Evolutionary conservation across 2,888 invertebrate genomes (phyloP).

Genomic region (Chirona hameri): DNA sequence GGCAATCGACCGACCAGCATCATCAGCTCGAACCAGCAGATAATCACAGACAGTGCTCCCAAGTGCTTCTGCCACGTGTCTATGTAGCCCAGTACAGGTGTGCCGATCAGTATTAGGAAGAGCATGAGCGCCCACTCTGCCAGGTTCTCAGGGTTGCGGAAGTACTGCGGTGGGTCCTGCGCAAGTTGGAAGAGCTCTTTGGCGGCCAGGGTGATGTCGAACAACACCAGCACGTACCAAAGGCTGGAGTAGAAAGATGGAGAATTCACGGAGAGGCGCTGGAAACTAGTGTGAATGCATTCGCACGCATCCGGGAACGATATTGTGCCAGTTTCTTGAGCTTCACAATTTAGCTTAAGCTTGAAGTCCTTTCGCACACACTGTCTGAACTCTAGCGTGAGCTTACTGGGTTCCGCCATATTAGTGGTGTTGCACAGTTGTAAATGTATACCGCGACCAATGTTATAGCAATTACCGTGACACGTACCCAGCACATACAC

Average conservation of each 20-base stretch:
- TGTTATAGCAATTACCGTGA: neutral
- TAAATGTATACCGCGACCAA: neutral
- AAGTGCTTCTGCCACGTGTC: constrained; percentile 77
- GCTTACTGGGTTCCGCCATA: neutral
- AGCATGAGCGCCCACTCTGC: constrained; percentile 73
- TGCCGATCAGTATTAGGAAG: constrained; percentile 59
- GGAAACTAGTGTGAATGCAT: neutral
- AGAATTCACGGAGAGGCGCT: neutral
- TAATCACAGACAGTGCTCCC: constrained; percentile 74
- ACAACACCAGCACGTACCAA: constrained; percentile 34
- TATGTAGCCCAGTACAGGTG: constrained; percentile 47
- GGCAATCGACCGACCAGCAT: constrained; percentile 81
- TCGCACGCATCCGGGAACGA: neutral
- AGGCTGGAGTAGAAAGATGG: neutral
- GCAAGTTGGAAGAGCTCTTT: constrained; percentile 77
- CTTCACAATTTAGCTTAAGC: neutral
- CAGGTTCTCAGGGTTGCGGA: constrained; percentile 79
- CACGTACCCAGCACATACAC: constrained; percentile 33
- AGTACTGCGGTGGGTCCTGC: constrained; percentile 67
- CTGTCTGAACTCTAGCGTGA: neutral
- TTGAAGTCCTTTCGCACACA: neutral
- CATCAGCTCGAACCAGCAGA: constrained; percentile 80
- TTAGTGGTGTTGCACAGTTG: neutral
- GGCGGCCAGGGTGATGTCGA: constrained; percentile 60
- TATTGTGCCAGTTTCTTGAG: too few species aligned